These are phyloP conservation scores for Leucoma salicis DNA, from an alignment of 2,888 invertebrate genomes.

Conservation along the genomic window DNA sequence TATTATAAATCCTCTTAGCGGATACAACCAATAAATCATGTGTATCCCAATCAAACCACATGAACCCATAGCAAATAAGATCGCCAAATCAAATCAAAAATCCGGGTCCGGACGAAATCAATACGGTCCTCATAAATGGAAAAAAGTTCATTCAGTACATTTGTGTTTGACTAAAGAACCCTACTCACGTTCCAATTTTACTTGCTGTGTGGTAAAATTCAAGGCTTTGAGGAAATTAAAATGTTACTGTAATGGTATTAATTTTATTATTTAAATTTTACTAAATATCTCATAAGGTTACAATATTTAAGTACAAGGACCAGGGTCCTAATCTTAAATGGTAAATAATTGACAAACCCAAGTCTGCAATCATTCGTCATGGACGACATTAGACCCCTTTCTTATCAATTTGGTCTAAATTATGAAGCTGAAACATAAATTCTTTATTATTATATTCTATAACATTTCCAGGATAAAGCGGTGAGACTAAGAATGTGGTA, in stretches of 20 bases:
- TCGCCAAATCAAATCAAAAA: conserved; percentile 26
- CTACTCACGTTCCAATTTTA: conserved; percentile 5
- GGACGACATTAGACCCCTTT: too few species aligned
- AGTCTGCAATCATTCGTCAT: too few species aligned
- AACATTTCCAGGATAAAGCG: too few species aligned
- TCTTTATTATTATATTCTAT: too few species aligned
- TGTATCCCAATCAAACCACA: conserved; percentile 18
- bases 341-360: too few species aligned
- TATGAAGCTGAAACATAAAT: too few species aligned
- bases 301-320: too few species aligned
- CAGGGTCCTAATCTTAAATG: too few species aligned
- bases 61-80: conserved; percentile 20
- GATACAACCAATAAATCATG: conserved; percentile 10
- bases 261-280: too few species aligned
- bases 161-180: conserved; percentile 33
- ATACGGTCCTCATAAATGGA: conserved; percentile 22
- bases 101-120: conserved; percentile 19
- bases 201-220: neutral
- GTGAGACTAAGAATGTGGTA: too few species aligned
- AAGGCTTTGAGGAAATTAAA: neutral
- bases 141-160: conserved; percentile 37
- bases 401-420: too few species aligned
- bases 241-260: neutral
- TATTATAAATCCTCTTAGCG: conserved; percentile 7
- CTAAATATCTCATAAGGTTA: too few species aligned